Percentiles rank a stretch among this genome's conserved stretches.
phyloP scores from a whole-genome alignment of 2,113 vertebrate genomes.

The Psittacus erithacus region DNA sequence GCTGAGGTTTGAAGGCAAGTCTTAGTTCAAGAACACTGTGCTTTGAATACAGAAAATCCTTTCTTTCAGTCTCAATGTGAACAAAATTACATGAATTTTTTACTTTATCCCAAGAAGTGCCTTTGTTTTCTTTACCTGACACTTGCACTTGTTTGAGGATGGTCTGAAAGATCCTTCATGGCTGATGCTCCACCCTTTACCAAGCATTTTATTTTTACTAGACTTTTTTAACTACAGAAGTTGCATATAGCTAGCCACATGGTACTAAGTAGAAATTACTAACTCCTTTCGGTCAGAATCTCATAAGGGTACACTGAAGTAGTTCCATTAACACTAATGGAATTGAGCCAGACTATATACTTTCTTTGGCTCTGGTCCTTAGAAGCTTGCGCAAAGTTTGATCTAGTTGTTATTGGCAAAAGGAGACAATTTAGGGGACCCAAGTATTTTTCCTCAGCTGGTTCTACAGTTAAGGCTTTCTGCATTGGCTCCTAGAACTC shows the following conservation, averaged over 20 bases:
- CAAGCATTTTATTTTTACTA: background rate
- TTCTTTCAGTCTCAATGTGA: background rate
- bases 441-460: background rate
- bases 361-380: background rate
- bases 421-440: background rate
- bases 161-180: background rate
- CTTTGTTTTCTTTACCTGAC: background rate
- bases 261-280: background rate
- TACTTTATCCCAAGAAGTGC: background rate
- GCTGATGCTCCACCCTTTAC: background rate
- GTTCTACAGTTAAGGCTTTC: background rate
- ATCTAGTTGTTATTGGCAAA: background rate
- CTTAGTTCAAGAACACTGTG: background rate
- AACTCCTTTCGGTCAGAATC: background rate
- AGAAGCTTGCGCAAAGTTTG: background rate
- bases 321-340: background rate
- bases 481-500: background rate
- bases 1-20: background rate
- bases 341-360: background rate
- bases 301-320: background rate
- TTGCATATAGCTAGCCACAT: background rate
- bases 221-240: background rate
- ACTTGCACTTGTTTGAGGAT: background rate
- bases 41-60: background rate
- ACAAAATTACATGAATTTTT: background rate